A percentile compares a stretch with the other conserved stretches of the same genome.
Conservation (phyloP, 2,797 vertebrate genomes). For the Meriones psammophilus region DNA sequence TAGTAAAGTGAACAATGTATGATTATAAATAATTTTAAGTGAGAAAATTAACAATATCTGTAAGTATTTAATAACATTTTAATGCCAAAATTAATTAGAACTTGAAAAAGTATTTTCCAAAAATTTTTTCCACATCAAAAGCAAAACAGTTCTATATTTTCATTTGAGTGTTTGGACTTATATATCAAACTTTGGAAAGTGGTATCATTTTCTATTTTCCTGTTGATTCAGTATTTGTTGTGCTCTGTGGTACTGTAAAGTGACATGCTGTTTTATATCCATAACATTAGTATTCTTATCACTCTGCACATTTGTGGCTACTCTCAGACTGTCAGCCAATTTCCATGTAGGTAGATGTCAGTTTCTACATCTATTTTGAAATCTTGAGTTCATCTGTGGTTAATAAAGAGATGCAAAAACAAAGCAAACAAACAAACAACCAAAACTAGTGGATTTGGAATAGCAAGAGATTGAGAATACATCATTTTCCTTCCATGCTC, state of each 20-base stretch:
- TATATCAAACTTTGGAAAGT: slow-evolving; percentile 69
- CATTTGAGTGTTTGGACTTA: slow-evolving; percentile 58
- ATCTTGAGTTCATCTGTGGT: slow-evolving; percentile 36
- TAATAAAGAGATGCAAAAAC: slow-evolving; percentile 51
- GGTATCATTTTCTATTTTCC: slow-evolving; percentile 47
- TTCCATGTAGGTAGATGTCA: not conserved
- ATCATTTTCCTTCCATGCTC: not conserved
- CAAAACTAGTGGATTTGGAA: not conserved
- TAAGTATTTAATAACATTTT: slow-evolving; percentile 36
- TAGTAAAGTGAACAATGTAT: slow-evolving; percentile 46
- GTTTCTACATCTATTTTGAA: slow-evolving; percentile 45
- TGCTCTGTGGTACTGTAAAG: not conserved
- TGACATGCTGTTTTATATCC: not conserved
- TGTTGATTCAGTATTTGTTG: slow-evolving; percentile 35
- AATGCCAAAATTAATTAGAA: slow-evolving; percentile 36
- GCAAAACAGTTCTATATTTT: slow-evolving; percentile 41
- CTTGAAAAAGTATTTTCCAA: slow-evolving; percentile 58
- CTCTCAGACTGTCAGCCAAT: not conserved
- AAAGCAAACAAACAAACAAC: not conserved
- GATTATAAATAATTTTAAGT: slow-evolving; percentile 17
- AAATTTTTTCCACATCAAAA: not conserved
- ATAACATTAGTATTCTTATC: slow-evolving; percentile 63
- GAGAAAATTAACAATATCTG: not conserved
- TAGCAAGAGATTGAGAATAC: not conserved
- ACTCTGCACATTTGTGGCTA: slow-evolving; percentile 51